A percentile compares a stretch with the other conserved stretches of the same genome.
These are phyloP conservation scores for Callopanchax toddi DNA, from an alignment of 2,113 vertebrate genomes.

Conservation along the genomic window DNA sequence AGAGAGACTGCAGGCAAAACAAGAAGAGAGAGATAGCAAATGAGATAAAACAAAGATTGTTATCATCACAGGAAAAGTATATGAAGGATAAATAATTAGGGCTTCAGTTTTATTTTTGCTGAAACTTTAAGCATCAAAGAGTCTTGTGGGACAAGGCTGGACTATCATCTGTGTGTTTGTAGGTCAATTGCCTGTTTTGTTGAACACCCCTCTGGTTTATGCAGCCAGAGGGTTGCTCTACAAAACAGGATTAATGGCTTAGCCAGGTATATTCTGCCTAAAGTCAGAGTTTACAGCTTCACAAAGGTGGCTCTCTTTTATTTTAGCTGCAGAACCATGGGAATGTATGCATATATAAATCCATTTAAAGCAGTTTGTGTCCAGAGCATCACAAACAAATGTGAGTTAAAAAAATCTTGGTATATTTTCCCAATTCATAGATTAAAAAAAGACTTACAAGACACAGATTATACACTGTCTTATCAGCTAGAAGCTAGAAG, in stretches of 20 bases:
- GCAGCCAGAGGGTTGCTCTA: neutral
- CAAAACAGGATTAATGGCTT: neutral
- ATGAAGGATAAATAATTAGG: neutral
- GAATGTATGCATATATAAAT: too few relatives aligned
- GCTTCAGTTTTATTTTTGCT: neutral
- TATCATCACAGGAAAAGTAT: neutral
- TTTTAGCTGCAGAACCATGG: too few relatives aligned
- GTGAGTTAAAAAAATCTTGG: too few relatives aligned
- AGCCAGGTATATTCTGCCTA: neutral
- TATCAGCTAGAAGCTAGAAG: too few relatives aligned
- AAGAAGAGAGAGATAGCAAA: neutral
- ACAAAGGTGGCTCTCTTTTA: neutral
- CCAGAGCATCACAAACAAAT: too few relatives aligned
- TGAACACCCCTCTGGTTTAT: neutral
- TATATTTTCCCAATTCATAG: too few relatives aligned
- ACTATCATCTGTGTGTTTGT: neutral
- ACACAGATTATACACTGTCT: too few relatives aligned
- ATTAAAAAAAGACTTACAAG: too few relatives aligned
- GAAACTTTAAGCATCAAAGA: neutral
- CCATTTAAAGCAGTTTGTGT: too few relatives aligned
- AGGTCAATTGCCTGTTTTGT: neutral
- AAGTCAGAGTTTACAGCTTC: neutral
- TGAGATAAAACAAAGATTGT: neutral
- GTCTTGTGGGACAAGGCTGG: neutral
- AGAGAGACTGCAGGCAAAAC: neutral